Evolutionary conservation across 2,888 invertebrate genomes (phyloP).

Genomic region (Spicauda simplicius): DNA sequence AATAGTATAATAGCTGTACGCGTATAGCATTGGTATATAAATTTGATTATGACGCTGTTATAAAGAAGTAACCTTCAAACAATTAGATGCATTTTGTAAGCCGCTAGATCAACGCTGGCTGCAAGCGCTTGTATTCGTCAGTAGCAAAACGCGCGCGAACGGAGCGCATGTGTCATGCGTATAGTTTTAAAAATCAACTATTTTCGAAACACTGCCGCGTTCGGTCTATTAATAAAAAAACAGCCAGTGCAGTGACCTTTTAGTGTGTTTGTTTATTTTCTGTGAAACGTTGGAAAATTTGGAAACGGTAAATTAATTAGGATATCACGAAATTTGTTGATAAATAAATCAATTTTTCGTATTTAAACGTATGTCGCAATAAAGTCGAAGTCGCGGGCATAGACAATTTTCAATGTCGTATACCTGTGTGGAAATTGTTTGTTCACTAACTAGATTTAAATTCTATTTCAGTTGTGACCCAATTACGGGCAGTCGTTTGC

Average conservation of each 20-base stretch:
- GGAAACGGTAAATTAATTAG: conserved; percentile 21
- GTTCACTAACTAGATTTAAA: background rate
- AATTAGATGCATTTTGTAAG: conserved; percentile 33
- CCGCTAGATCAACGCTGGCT: conserved; percentile 45
- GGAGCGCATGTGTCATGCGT: conserved; percentile 61
- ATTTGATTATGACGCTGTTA: background rate
- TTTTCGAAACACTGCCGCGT: conserved; percentile 34
- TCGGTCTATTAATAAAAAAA: conserved; percentile 60
- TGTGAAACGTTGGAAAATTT: conserved; percentile 27
- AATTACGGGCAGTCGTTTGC: conserved; percentile 33
- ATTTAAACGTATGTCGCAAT: background rate
- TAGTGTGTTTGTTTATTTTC: conserved; percentile 38
- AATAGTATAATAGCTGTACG: background rate
- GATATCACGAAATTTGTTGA: background rate
- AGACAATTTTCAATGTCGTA: conserved; percentile 9
- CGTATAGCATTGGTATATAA: background rate
- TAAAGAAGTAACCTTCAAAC: conserved; percentile 24
- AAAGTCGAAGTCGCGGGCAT: background rate
- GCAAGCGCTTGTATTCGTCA: conserved; percentile 51
- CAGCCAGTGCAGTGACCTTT: conserved; percentile 74
- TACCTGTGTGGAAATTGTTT: conserved; percentile 13
- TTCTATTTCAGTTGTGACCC: conserved; percentile 36
- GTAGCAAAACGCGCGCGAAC: conserved; percentile 63
- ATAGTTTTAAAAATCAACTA: conserved; percentile 43
- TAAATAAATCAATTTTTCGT: background rate